Percentiles rank a stretch among this genome's conserved stretches.
Evolutionary conservation across 1,140 invertebrate genomes (phyloP).

Genomic region (Amyelois transitella): DNA sequence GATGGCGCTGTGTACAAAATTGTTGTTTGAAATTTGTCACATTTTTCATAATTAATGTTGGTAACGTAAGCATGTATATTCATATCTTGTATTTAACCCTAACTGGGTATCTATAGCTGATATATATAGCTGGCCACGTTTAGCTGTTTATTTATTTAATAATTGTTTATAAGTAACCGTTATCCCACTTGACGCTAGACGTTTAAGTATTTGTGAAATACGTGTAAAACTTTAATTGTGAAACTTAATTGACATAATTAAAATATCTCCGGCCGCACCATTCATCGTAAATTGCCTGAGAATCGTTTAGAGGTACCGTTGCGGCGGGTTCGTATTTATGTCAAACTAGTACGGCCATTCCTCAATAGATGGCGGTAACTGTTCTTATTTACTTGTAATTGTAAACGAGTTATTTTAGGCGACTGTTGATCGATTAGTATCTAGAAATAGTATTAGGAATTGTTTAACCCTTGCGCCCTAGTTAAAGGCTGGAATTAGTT

Average conservation of each 20-base stretch:
- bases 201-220: no score
- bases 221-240: neutral
- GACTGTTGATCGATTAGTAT: neutral
- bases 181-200: no score
- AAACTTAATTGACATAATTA: slow-evolving; percentile 15
- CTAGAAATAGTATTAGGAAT: no score
- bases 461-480: no score
- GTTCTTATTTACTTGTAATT: neutral
- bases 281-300: slow-evolving; percentile 19
- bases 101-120: no score
- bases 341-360: slow-evolving; percentile 27
- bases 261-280: slow-evolving; percentile 20
- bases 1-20: slow-evolving; percentile 42
- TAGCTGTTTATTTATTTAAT: neutral
- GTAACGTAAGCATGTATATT: no score
- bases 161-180: no score
- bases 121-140: neutral
- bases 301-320: slow-evolving; percentile 37
- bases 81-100: no score
- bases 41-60: neutral
- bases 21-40: neutral
- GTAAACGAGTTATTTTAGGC: neutral
- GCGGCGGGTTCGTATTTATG: slow-evolving; percentile 35
- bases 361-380: slow-evolving; percentile 35
- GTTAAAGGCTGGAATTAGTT: no score